Evolutionary conservation across 2,888 invertebrate genomes (phyloP).

Genomic region (Allygus modestus): DNA sequence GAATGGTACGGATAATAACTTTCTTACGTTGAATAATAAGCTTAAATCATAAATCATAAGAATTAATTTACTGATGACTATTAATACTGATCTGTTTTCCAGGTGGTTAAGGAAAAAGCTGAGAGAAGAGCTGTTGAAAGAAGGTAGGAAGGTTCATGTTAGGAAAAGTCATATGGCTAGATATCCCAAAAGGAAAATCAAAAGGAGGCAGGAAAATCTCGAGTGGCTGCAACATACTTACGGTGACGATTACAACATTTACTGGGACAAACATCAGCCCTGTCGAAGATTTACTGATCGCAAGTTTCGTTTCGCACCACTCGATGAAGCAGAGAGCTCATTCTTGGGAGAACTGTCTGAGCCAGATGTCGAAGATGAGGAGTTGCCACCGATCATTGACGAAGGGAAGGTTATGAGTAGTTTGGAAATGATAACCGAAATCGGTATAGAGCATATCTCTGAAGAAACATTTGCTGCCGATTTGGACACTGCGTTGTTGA

Average conservation of each 20-base stretch:
- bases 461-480: conserved; percentile 41
- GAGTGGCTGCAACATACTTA: conserved; percentile 65
- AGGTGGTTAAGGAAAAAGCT: conserved; percentile 67
- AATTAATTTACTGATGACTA: too few species aligned
- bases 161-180: conserved; percentile 64
- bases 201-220: conserved; percentile 66
- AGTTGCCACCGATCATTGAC: not conserved
- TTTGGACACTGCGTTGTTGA: conserved; percentile 31
- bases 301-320: conserved; percentile 21
- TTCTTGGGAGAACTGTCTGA: conserved; percentile 28
- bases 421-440: conserved; percentile 47
- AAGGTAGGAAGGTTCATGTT: conserved; percentile 61
- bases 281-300: conserved; percentile 56
- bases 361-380: conserved; percentile 45
- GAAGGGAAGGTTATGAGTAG: conserved; percentile 40
- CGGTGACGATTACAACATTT: conserved; percentile 67
- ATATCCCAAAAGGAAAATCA: conserved; percentile 65
- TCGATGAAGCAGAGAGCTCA: conserved; percentile 4
- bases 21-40: too few species aligned
- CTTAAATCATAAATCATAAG: too few species aligned
- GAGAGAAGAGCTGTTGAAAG: conserved; percentile 66
- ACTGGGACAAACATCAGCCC: conserved; percentile 66
- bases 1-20: too few species aligned
- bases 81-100: conserved; percentile 34
- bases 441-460: conserved; percentile 37